Evolutionary conservation across 2,888 invertebrate genomes (phyloP).

Genomic region (Bibio marci): DNA sequence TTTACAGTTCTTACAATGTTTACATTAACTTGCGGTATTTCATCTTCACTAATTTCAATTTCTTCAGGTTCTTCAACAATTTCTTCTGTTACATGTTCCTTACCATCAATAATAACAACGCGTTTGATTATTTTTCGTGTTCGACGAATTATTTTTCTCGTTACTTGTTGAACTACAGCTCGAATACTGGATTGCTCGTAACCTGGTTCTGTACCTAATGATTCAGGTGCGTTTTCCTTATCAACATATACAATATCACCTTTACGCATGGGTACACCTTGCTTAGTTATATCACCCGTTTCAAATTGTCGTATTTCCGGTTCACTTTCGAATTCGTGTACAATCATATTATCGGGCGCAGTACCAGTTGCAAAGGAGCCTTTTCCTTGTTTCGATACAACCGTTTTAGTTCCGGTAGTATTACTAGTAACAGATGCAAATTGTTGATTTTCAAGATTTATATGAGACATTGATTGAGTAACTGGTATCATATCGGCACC

Average conservation of each 20-base stretch:
- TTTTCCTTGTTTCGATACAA: conserved; percentile 13
- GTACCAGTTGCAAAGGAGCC: conserved; percentile 17
- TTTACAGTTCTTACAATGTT: conserved; percentile 40
- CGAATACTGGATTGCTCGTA: conserved; percentile 41
- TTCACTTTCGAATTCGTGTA: conserved; percentile 21
- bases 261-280: conserved; percentile 26
- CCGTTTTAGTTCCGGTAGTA: conserved; percentile 30
- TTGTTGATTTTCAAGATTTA: conserved; percentile 47
- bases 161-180: conserved; percentile 68
- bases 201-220: conserved; percentile 21
- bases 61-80: conserved; percentile 67
- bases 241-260: conserved; percentile 28
- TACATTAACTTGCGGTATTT: conserved; percentile 25
- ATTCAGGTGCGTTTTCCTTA: conserved; percentile 16
- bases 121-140: conserved; percentile 58
- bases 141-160: conserved; percentile 56
- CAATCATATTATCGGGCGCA: conserved; percentile 16
- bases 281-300: conserved; percentile 19
- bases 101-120: conserved; percentile 63
- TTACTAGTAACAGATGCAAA: conserved; percentile 38
- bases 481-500: conserved; percentile 37
- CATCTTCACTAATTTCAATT: conserved; percentile 19
- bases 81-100: conserved; percentile 70
- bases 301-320: conserved; percentile 25
- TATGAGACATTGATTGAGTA: conserved; percentile 47